Evolutionary conservation across 2,888 invertebrate genomes (phyloP).

Genomic region (Sialis fuliginosa): DNA sequence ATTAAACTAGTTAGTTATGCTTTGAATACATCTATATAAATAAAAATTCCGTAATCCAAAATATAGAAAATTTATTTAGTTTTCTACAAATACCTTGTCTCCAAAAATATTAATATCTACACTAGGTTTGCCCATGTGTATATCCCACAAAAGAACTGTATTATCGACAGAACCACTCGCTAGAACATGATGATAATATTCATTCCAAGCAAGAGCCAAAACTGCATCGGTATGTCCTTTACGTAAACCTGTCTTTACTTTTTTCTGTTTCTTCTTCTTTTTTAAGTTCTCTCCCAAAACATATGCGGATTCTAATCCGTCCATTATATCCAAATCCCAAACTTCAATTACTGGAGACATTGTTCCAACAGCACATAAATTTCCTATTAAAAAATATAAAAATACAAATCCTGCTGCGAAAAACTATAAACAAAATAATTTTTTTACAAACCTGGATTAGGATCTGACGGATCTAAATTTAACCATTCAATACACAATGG

Average conservation of each 20-base stretch:
- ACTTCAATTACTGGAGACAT: constrained; percentile 87
- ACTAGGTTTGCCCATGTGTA: constrained; percentile 61
- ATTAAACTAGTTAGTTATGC: background rate
- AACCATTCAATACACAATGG: constrained; percentile 90
- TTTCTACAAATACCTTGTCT: constrained; percentile 59
- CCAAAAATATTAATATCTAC: constrained; percentile 54
- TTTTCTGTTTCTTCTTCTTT: background rate
- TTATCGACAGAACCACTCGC: constrained; percentile 88
- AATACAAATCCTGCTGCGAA: constrained; percentile 5
- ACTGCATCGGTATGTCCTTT: constrained; percentile 80
- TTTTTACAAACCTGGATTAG: constrained; percentile 32
- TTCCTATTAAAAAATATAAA: constrained; percentile 30
- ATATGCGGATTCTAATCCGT: constrained; percentile 76
- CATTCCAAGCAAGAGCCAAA: constrained; percentile 82
- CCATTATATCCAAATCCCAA: constrained; percentile 94
- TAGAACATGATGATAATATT: constrained; percentile 58
- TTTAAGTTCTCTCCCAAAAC: constrained; percentile 38
- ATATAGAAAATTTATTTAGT: background rate
- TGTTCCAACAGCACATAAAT: constrained; percentile 80
- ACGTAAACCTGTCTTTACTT: background rate
- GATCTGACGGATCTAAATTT: constrained; percentile 64
- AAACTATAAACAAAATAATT: background rate
- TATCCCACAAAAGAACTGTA: constrained; percentile 80
- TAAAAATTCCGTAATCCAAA: background rate
- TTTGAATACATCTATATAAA: background rate